phyloP scores from a whole-genome alignment of 2,888 invertebrate genomes.

The Cataglyphis altisquamis region DNA sequence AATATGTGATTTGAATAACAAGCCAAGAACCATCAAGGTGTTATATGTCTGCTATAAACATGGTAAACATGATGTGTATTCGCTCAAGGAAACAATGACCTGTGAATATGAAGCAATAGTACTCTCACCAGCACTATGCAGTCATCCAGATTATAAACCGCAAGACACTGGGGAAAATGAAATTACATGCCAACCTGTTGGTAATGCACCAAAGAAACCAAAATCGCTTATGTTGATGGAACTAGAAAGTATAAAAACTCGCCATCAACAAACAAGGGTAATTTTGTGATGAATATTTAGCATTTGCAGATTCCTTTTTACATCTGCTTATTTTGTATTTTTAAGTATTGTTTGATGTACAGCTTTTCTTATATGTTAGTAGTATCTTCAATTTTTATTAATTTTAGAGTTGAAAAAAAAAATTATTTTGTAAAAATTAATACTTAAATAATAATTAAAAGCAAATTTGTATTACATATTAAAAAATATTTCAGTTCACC shows the following conservation, averaged over 20 bases:
- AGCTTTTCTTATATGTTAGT: slow-evolving; percentile 28
- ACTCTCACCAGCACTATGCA: slow-evolving; percentile 94
- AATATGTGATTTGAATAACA: slow-evolving; percentile 95
- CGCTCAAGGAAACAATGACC: slow-evolving; percentile 96
- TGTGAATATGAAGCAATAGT: slow-evolving; percentile 98
- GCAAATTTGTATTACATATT: neutral
- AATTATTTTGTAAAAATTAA: slow-evolving; percentile 12
- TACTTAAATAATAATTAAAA: neutral
- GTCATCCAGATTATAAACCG: slow-evolving; percentile 95
- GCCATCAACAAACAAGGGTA: slow-evolving; percentile 88
- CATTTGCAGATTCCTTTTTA: slow-evolving; percentile 15
- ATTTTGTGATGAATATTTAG: slow-evolving; percentile 71
- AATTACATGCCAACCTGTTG: slow-evolving; percentile 91
- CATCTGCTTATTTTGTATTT: slow-evolving; percentile 16
- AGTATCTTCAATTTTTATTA: slow-evolving; percentile 19
- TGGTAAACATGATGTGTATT: slow-evolving; percentile 96
- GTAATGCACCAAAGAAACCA: slow-evolving; percentile 91
- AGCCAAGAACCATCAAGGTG: slow-evolving; percentile 93
- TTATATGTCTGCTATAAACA: slow-evolving; percentile 96
- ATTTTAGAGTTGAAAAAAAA: slow-evolving; percentile 9
- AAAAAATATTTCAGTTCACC: neutral
- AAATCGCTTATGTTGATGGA: slow-evolving; percentile 91
- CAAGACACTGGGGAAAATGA: slow-evolving; percentile 92
- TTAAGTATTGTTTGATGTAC: slow-evolving; percentile 7
- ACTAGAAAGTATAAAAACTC: slow-evolving; percentile 90